Base-by-base conservation (phyloP, 1,140 invertebrate species). In the Trichogramma pretiosum region DNA sequence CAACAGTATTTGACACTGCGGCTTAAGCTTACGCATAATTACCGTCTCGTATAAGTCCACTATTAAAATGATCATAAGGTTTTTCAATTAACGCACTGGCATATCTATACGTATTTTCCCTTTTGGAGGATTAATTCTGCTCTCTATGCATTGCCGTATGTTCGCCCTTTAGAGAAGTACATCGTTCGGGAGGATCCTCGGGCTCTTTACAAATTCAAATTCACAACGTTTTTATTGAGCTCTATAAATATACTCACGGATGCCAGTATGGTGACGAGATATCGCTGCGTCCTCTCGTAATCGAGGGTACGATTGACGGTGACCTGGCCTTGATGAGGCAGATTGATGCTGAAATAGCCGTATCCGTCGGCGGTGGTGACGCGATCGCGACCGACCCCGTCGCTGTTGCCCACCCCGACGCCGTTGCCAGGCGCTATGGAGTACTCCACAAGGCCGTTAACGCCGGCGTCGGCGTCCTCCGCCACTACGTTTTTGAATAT, bases 281-380 rank as follows among this genome's bases (percentile, higher is more conserved):
- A 93, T 56, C 85, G 79, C 63, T 90, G 83, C n/a, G 83, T 87
- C 60, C 80, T 84, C 64, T 94, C 90, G 65, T 85, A 94, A 72
- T 94, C 89, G 56, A 94, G 74, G 21, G 81, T 88, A 55, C 85
- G 82, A 60, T 87, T 88, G n/a, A 94, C 82, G 9, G 87, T 90
- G 48, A 94, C 82, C 60, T 89, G 84, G 50, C 89, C 89, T 67
- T 91, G 88, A 69, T 93, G 89, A 5, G 89, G 89, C 56, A 89
- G 77, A 43, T 87, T 85, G 68, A 92, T 91, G 46, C 82, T 77
- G 67, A 93, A 92, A 58, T 78, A 83, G 16, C 82, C 81, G 63
- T 81, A 87, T 14, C 88, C 89, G 67, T 93, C 88, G 5, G 79
- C 82, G n/a, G 75, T 80, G 21, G 74, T 77, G 33, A 82, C 70